Evolutionary conservation across 2,113 vertebrate genomes (phyloP), one percentile per base, ranked within the genome.

Genomic region (Grammomys dolichurus): DNA sequence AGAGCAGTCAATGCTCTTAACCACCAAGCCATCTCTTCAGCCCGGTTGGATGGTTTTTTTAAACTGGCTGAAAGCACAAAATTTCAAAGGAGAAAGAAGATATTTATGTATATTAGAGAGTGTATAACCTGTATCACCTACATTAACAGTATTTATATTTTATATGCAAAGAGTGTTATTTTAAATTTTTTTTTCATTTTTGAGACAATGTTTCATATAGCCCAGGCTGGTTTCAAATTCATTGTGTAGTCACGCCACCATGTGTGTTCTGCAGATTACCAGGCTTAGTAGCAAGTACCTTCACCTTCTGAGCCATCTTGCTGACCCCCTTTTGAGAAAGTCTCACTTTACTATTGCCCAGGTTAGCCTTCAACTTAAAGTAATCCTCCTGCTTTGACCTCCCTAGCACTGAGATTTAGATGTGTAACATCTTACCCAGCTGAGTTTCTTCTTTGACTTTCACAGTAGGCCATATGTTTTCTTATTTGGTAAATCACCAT

Each of bases 401-500:
- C 10, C n/a, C 60, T 16, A 84, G 81, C 43, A n/a, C n/a, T 28
- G 13, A n/a, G n/a, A 16, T 43, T 26, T n/a, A 84, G n/a, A 58
- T 60, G 56, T 60, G 22, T 13, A 60, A 22, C 80, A 63, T 60
- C 36, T 7, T n/a, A 28, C 12, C 56, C 12, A 22, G 56, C 56
- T 60, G n/a, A 28, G 6, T 82, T 87, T 54, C 48, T 67, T 58
- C 91, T 86, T 92, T 87, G 7, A 28, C 48, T 24, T 31, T n/a
- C 56, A 84, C 28, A 84, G 22, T 84, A 40, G 80, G 13, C n/a
- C 36, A 60, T 40, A 60, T 28, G 84, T 28, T 72, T 63, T 73
- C 85, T 87, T 69, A 72, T 56, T 88, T 93, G 82, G 20, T 54
- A 84, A 88, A 88, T 36, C 69, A 91, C 76, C n/a, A 31, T 88